Conservation (phyloP, 35 echinoderm and acorn worm species). For the Chiridota heheva region DNA sequence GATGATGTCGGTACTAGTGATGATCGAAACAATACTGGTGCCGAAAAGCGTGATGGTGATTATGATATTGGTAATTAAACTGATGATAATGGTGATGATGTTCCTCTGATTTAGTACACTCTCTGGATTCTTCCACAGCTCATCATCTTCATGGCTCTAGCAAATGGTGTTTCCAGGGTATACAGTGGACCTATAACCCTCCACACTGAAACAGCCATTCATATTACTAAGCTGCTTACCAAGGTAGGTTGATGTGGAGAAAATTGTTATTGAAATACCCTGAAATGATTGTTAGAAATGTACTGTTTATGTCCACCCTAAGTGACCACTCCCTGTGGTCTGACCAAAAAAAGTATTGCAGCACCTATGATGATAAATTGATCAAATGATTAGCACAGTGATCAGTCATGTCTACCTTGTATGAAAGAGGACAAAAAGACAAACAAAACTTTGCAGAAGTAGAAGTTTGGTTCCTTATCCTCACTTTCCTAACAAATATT, state of each 20-base stretch:
- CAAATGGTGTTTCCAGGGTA: constrained; percentile 68
- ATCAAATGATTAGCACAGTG: too few species aligned
- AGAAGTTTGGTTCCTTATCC: too few species aligned
- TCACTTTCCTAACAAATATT: not conserved
- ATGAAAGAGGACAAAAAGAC: too few species aligned
- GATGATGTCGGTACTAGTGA: not conserved
- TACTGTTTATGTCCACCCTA: not conserved
- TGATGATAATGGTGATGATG: too few species aligned
- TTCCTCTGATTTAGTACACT: too few species aligned
- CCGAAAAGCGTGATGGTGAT: too few species aligned
- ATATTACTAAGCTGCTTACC: constrained; percentile 69
- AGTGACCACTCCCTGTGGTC: not conserved
- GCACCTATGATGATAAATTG: not conserved
- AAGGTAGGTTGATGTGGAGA: constrained; percentile 56
- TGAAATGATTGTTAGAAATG: not conserved
- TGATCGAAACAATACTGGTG: too few species aligned
- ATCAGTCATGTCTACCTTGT: too few species aligned
- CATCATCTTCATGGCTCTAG: constrained; percentile 94
- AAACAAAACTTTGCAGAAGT: too few species aligned
- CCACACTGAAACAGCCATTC: constrained; percentile 89
- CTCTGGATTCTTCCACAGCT: constrained; percentile 70
- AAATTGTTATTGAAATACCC: not conserved
- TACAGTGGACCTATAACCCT: constrained; percentile 72
- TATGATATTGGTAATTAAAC: too few species aligned
- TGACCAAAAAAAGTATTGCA: not conserved